phyloP scores from a whole-genome alignment of 2,888 invertebrate species.

The Hydroisotoma schaefferi region DNA sequence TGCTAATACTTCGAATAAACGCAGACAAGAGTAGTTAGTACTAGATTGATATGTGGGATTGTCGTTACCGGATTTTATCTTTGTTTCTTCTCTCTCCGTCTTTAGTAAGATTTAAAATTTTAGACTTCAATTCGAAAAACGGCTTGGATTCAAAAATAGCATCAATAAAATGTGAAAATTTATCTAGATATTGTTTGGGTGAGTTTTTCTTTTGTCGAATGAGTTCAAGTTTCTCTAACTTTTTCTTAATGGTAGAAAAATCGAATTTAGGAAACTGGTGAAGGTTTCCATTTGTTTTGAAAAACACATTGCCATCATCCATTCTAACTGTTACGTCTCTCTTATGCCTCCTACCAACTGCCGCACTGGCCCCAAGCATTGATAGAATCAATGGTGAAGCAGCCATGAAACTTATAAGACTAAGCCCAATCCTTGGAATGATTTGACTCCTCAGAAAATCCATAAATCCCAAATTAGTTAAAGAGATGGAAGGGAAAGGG shows the following conservation, averaged over 20 bases:
- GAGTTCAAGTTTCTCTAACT: constrained; percentile 17
- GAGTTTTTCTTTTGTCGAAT: constrained; percentile 10
- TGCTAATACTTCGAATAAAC: no score
- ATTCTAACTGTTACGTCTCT: constrained; percentile 21
- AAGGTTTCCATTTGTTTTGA: neutral
- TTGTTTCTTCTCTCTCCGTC: no score
- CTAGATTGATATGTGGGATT: no score
- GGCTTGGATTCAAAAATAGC: neutral
- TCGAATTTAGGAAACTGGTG: constrained; percentile 16
- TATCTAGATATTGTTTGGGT: constrained; percentile 8
- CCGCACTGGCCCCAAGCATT: constrained; percentile 40
- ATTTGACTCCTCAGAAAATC: constrained; percentile 47
- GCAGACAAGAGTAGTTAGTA: no score
- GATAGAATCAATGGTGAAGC: constrained; percentile 45
- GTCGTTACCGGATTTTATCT: no score
- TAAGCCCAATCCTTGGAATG: constrained; percentile 44
- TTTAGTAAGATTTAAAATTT: no score
- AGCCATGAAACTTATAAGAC: constrained; percentile 45
- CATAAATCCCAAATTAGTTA: constrained; percentile 44
- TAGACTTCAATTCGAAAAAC: constrained; percentile 8
- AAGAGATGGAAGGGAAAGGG: constrained; percentile 33
- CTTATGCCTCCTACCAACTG: constrained; percentile 34
- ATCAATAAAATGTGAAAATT: neutral
- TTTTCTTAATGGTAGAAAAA: constrained; percentile 33
- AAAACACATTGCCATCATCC: constrained; percentile 17